Evolutionary conservation across 2,113 vertebrate genomes (phyloP).

Genomic region (Muntiacus reevesi): DNA sequence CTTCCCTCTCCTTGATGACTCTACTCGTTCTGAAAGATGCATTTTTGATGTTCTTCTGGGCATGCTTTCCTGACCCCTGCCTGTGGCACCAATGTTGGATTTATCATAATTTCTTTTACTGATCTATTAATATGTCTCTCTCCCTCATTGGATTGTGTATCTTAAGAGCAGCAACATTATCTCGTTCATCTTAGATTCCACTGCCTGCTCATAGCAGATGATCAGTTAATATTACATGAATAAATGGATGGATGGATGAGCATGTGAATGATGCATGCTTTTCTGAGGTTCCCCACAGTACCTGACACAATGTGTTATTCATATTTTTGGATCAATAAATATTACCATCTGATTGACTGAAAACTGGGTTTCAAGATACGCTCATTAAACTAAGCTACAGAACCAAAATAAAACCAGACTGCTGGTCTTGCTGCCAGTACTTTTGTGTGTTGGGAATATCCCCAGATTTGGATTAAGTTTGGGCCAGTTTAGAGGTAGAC

Average conservation of each 20-base stretch:
- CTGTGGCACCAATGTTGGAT: background rate
- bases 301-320: background rate
- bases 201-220: background rate
- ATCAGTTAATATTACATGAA: background rate
- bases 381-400: conserved; percentile 41
- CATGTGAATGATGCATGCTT: background rate
- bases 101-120: background rate
- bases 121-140: background rate
- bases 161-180: background rate
- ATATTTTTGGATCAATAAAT: conserved; percentile 29
- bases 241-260: background rate
- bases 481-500: background rate
- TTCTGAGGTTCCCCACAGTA: background rate
- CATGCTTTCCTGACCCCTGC: background rate
- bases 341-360: conserved; percentile 1
- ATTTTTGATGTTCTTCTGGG: background rate
- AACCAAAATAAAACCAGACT: conserved; percentile 59
- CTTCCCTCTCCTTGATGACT: background rate
- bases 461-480: conserved; percentile 18
- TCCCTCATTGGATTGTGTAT: background rate
- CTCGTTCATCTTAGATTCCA: background rate
- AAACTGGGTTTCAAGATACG: background rate
- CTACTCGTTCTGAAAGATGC: background rate
- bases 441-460: conserved; percentile 25
- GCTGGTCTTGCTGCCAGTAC: conserved; percentile 36